Percentiles rank a stretch among this genome's conserved stretches.
Evolutionary conservation across 2,113 vertebrate species (phyloP).

Genomic region (Psittacula cyanocephala): DNA sequence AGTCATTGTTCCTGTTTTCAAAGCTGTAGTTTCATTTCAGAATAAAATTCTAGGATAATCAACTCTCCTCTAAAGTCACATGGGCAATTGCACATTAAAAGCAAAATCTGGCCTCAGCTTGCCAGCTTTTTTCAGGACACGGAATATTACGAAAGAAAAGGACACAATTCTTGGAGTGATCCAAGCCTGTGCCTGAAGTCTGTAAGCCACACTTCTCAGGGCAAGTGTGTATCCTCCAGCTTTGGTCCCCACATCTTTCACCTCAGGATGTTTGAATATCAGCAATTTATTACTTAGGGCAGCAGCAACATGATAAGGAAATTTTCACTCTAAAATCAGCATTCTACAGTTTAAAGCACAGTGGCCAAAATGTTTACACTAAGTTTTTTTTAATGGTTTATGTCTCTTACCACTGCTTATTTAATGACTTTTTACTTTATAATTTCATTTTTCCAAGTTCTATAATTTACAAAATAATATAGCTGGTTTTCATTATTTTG

Average conservation of each 20-base stretch:
- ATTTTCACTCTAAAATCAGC: background rate
- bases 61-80: background rate
- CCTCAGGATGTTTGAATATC: background rate
- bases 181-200: background rate
- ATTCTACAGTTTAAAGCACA: background rate
- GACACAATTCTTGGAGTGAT: background rate
- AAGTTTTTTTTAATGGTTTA: background rate
- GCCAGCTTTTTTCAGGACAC: background rate
- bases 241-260: background rate
- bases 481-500: background rate
- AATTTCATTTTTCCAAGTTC: background rate
- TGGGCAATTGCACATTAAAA: background rate
- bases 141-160: background rate
- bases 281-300: background rate
- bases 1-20: conserved; percentile 24
- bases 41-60: conserved; percentile 11
- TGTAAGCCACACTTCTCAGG: background rate
- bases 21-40: background rate
- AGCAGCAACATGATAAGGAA: background rate
- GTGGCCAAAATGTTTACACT: background rate
- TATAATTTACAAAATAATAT: background rate
- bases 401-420: background rate
- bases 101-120: background rate
- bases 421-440: background rate
- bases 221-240: background rate